Percentiles rank a stretch among this genome's conserved stretches.
Conservation (phyloP, 2,113 vertebrate species). For the Heptranchias perlo region DNA sequence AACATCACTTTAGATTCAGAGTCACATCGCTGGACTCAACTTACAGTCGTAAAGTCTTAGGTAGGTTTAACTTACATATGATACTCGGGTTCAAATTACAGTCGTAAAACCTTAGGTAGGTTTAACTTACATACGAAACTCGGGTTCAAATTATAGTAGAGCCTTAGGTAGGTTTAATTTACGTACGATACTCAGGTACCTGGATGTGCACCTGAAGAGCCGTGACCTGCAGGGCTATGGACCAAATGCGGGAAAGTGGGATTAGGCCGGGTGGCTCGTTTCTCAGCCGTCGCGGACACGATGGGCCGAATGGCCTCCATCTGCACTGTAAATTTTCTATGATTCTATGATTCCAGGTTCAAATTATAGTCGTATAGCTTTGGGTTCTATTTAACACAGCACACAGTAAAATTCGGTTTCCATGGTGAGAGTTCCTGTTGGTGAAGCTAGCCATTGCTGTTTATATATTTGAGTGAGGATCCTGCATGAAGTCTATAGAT, state of each 20-base stretch:
- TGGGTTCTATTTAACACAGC: not conserved
- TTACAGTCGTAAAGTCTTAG: not conserved
- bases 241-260: too few species aligned
- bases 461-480: not conserved
- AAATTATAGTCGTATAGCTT: not conserved
- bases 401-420: not conserved
- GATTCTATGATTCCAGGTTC: not conserved
- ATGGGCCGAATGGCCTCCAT: too few species aligned
- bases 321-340: too few species aligned
- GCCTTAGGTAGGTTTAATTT: not conserved
- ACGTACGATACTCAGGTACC: too few species aligned
- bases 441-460: not conserved
- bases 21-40: not conserved
- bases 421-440: not conserved
- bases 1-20: not conserved
- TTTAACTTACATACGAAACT: not conserved
- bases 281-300: too few species aligned
- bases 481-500: not conserved
- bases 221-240: too few species aligned
- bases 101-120: not conserved
- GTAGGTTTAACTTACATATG: not conserved
- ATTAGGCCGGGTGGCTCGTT: too few species aligned
- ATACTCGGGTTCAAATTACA: not conserved
- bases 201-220: too few species aligned
- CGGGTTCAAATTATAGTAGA: too few species aligned